phyloP scores from a whole-genome alignment of 2,113 vertebrate genomes.

The Tamias sibiricus region DNA sequence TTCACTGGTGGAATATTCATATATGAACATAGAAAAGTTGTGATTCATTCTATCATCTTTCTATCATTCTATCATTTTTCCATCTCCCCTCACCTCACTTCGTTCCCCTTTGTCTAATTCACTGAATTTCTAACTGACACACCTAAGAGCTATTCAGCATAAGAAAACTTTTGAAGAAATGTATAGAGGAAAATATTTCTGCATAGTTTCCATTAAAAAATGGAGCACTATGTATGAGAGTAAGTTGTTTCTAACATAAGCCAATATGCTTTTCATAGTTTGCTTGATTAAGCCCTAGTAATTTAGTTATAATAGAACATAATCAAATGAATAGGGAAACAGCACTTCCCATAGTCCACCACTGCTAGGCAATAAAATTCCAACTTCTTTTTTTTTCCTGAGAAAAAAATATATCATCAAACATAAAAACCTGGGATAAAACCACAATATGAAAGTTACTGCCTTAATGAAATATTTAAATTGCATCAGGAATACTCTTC shows the following conservation, averaged over 20 bases:
- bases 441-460: constrained; percentile 81
- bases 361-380: constrained; percentile 56
- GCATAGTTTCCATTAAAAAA: not conserved
- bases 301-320: constrained; percentile 69
- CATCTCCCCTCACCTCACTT: too few relatives aligned
- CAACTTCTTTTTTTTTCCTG: constrained; percentile 65
- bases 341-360: not conserved
- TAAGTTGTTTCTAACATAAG: constrained; percentile 16
- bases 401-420: constrained; percentile 71
- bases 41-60: too few relatives aligned
- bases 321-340: constrained; percentile 57
- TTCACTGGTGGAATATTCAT: too few relatives aligned
- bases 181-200: not conserved
- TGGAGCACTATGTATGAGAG: not conserved
- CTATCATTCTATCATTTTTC: too few relatives aligned
- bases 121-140: too few relatives aligned
- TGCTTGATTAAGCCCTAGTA: constrained; percentile 76
- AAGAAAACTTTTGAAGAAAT: constrained; percentile 30
- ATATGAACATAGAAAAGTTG: too few relatives aligned
- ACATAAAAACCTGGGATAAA: constrained; percentile 82
- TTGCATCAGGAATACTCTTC: constrained; percentile 88
- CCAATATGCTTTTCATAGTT: constrained; percentile 69
- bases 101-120: too few relatives aligned
- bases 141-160: not conserved
- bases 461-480: constrained; percentile 90